Evolutionary conservation across 1,140 invertebrate genomes (phyloP).

Genomic region (Hylaeus volcanicus): DNA sequence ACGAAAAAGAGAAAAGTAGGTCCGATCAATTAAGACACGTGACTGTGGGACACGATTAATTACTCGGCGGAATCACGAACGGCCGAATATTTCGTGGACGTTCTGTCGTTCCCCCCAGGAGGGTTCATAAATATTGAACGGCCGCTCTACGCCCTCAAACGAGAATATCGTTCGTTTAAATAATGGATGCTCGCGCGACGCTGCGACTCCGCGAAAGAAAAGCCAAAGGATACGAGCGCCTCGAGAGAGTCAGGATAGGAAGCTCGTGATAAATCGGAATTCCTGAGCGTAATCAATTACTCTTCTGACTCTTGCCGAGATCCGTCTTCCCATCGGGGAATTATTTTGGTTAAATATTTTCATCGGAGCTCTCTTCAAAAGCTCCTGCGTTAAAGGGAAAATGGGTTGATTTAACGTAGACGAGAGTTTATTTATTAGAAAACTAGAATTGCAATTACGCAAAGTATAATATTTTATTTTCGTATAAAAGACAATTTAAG

Average conservation of each 20-base stretch:
- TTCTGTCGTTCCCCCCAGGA: neutral
- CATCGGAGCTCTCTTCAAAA: no score
- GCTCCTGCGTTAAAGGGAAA: neutral
- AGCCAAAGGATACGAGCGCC: neutral
- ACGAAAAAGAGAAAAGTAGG: neutral
- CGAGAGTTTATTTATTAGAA: no score
- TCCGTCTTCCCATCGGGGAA: slow-evolving; percentile 20
- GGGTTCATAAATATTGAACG: slow-evolving; percentile 45
- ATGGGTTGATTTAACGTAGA: no score
- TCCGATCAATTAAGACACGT: slow-evolving; percentile 11
- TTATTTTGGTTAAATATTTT: neutral
- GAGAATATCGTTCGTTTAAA: slow-evolving; percentile 38
- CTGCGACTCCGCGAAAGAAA: neutral
- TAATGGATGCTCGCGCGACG: slow-evolving; percentile 22
- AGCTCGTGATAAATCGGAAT: slow-evolving; percentile 37
- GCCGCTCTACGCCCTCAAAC: slow-evolving; percentile 3
- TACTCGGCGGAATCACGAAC: neutral
- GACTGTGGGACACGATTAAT: slow-evolving; percentile 18
- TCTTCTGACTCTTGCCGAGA: neutral
- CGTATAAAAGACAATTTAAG: no score
- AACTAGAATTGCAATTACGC: no score
- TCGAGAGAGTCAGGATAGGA: neutral
- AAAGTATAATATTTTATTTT: no score
- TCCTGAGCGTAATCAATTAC: slow-evolving; percentile 7
- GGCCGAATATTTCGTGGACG: slow-evolving; percentile 14